phyloP scores from a whole-genome alignment of 2,113 vertebrate species.

The Anser brachyrhynchus region DNA sequence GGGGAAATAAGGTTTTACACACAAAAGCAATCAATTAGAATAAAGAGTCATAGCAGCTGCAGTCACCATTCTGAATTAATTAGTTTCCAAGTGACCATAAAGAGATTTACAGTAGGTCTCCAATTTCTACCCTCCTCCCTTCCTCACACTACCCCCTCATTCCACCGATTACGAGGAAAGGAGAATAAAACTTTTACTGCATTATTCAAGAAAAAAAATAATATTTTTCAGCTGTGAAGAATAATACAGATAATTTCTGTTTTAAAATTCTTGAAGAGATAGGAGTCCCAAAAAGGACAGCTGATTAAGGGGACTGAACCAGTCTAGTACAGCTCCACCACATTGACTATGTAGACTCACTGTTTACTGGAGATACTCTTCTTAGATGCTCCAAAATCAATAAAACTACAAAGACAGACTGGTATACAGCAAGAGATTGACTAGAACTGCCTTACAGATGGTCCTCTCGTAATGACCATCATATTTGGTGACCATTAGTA shows the following conservation, averaged over 20 bases:
- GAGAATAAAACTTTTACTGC: neutral
- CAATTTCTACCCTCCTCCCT: neutral
- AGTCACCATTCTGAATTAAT: neutral
- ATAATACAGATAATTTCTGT: neutral
- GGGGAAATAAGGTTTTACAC: neutral
- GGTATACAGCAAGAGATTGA: neutral
- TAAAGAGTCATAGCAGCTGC: neutral
- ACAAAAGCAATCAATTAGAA: neutral
- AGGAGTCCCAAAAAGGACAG: neutral
- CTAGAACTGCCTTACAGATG: neutral
- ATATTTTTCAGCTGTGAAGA: neutral
- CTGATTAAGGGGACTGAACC: neutral
- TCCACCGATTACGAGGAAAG: neutral
- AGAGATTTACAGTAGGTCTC: neutral
- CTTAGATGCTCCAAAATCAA: neutral
- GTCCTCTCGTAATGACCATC: neutral
- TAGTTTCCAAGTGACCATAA: slow-evolving; percentile 3
- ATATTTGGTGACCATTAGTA: neutral
- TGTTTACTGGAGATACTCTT: neutral
- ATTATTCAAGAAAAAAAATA: neutral
- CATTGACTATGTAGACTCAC: neutral
- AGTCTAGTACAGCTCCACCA: neutral
- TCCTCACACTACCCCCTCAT: no score
- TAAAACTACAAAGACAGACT: neutral
- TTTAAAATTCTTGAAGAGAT: neutral